A percentile compares a stretch with the other conserved stretches of the same genome.
phyloP scores from a whole-genome alignment of 2,888 invertebrate genomes.

The Chrysomela aeneicollis region DNA sequence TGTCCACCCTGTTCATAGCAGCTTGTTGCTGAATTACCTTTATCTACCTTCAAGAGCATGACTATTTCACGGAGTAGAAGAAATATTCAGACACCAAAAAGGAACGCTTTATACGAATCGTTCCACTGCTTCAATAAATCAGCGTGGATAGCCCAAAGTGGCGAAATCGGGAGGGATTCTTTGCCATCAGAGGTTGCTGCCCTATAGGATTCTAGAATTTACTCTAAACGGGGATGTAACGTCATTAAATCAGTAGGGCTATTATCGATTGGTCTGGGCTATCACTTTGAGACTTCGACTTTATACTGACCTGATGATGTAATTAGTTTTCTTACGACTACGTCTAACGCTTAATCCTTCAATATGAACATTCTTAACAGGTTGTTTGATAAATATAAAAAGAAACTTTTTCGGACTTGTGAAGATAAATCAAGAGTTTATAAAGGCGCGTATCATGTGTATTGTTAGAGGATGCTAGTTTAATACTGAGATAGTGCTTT shows the following conservation, averaged over 20 bases:
- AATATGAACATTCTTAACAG: constrained; percentile 8
- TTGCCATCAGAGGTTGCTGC: no score
- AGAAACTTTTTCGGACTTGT: neutral
- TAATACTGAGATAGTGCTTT: neutral
- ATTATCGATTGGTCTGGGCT: constrained; percentile 1
- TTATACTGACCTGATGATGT: neutral
- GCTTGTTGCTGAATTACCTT: no score
- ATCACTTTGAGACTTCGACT: no score
- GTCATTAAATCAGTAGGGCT: neutral
- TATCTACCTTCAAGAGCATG: no score
- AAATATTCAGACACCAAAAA: no score
- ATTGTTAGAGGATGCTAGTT: neutral
- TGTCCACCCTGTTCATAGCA: no score
- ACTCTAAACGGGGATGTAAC: neutral
- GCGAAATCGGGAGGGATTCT: neutral
- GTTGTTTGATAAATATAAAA: constrained; percentile 12
- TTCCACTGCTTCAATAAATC: neutral
- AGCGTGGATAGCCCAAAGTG: neutral
- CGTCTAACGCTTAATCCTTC: constrained; percentile 3
- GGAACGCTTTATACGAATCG: no score
- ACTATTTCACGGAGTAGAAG: no score
- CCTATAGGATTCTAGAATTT: neutral
- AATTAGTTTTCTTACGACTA: constrained; percentile 8
- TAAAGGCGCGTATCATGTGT: neutral
- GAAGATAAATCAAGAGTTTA: constrained; percentile 9